phyloP scores from a whole-genome alignment of 2,888 invertebrate genomes.

The Carabus problematicus region DNA sequence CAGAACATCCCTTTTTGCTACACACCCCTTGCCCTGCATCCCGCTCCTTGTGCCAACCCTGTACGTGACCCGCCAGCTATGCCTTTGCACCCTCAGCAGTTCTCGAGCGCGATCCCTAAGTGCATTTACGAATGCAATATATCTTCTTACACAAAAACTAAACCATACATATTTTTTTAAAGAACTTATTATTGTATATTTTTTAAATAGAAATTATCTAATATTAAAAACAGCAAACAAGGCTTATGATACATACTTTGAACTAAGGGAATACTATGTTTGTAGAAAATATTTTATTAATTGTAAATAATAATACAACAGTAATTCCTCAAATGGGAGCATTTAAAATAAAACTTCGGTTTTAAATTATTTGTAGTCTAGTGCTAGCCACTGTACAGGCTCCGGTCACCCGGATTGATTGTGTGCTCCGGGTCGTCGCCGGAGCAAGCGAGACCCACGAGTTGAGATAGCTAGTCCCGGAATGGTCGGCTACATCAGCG shows the following conservation, averaged over 20 bases:
- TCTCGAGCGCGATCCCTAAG: neutral
- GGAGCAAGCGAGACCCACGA: neutral
- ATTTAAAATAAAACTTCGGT: neutral
- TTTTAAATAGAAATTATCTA: too few species aligned
- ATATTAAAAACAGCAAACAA: too few species aligned
- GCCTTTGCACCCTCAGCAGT: slow-evolving; percentile 16
- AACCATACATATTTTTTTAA: neutral
- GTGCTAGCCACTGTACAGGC: neutral
- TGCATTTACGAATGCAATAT: slow-evolving; percentile 8
- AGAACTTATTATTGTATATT: neutral
- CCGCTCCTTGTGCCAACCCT: neutral
- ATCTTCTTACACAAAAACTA: too few species aligned
- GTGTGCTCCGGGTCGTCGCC: slow-evolving; percentile 34
- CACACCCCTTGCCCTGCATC: slow-evolving; percentile 1
- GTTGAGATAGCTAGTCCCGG: neutral
- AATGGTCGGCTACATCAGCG: slow-evolving; percentile 28
- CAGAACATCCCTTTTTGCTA: neutral
- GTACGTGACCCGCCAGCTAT: slow-evolving; percentile 27
- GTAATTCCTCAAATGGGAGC: too few species aligned
- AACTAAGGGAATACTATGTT: too few species aligned
- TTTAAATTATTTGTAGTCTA: neutral
- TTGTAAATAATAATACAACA: too few species aligned
- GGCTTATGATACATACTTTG: too few species aligned
- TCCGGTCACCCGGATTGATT: slow-evolving; percentile 37
- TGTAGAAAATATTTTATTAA: too few species aligned